Base-by-base conservation (phyloP, 2,888 invertebrate species). In the Scelioninae gen. 2 region DNA sequence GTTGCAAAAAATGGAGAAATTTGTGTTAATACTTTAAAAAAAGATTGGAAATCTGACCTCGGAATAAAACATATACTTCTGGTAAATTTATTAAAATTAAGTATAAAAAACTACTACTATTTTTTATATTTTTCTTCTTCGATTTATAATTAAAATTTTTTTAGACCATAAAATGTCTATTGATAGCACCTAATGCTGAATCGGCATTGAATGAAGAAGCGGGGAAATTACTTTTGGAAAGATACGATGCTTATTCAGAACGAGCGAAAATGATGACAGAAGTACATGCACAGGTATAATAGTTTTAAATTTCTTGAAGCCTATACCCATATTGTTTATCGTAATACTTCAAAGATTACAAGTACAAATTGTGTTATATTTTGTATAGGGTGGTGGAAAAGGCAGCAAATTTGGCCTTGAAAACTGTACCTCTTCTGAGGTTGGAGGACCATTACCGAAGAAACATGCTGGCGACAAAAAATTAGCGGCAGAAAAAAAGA, bases 181-280 rank as follows among this genome's bases (percentile, higher is more conserved):
- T 98, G 78, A 97, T 98, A 87, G 96, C 96, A 85, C 97, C 97
- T 84, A 98, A 98, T 90, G 93, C 97, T 4, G 97, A 98, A 88
- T 97, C 97, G 65, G 97, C 97, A 79, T 90, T 98, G 79, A 98
- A 98, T 87, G 97, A 97, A 85, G 97, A 97, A 87, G 97, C 97
- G 63, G 97, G 97, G 13, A 96, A 96, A 87, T 89, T 98, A 86
- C 89, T 98, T 77, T 89, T 96, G 80, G 96, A 96, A 88, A 93
- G 93, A 82, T 98, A 98, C 87, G 94, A 95, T 86, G 95, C 95
- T 87, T 98, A 97, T 89, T 96, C 92, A 73, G 91, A 92, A 84
- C 88, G 95, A 82, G 96, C 96, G 31, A 92, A 92, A 87, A 93
- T 96, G 92, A 94, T 94, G 92, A 95, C 95, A 41, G 95, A 96